Percentiles rank a stretch among this genome's conserved stretches.
These are phyloP conservation scores for Hexactinellida sp. DNA, from an alignment of 37 sponge, comb jelly and placozoan species.

Conservation along the genomic window DNA sequence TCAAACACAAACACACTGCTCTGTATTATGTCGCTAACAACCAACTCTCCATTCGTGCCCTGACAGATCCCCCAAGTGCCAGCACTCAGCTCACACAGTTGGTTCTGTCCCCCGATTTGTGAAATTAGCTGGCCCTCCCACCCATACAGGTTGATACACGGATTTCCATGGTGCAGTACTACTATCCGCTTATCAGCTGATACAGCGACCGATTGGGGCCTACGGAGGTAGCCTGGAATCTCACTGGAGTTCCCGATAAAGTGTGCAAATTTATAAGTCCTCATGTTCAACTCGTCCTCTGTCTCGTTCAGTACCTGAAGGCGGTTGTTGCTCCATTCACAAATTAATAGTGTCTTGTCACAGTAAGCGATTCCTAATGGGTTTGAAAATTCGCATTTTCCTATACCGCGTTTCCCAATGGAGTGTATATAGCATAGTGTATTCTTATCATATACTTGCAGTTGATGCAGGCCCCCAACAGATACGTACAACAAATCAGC, in stretches of 20 bases:
- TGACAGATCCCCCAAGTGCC: not conserved
- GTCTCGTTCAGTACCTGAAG: not conserved
- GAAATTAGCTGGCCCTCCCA: constrained; percentile 8
- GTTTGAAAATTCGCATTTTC: not conserved
- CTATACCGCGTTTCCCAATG: not conserved
- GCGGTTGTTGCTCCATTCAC: not conserved
- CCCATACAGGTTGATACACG: not conserved
- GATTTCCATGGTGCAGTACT: not conserved
- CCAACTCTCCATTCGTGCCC: not conserved
- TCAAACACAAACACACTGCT: not conserved
- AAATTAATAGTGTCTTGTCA: not conserved
- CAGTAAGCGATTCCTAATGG: not conserved
- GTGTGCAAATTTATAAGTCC: not conserved
- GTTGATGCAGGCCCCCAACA: not conserved
- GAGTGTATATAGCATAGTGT: not conserved
- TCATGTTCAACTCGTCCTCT: not conserved
- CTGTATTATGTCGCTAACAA: not conserved
- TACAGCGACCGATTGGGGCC: not conserved
- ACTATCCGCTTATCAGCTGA: not conserved
- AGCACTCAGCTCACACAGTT: not conserved
- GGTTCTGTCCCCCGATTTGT: not conserved
- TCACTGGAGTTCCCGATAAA: not conserved
- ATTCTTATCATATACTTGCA: not conserved
- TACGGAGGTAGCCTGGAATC: not conserved
- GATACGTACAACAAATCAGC: not conserved